phyloP scores from a whole-genome alignment of 2,797 vertebrate species.

The Chromobotia macracanthus region DNA sequence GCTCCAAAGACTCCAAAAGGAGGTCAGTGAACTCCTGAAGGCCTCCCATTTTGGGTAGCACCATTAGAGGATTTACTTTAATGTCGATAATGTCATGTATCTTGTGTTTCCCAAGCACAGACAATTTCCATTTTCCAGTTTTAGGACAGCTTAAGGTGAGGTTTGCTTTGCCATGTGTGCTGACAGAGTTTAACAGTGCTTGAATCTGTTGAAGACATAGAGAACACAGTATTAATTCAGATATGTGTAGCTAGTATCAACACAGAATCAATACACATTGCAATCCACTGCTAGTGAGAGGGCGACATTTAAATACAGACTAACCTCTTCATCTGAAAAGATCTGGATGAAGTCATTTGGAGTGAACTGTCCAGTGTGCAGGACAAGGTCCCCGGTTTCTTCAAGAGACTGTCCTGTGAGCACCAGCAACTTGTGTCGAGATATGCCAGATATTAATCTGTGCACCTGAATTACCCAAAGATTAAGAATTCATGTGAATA shows the following conservation, averaged over 20 bases:
- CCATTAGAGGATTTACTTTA: slow-evolving; percentile 73
- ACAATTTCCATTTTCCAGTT: slow-evolving; percentile 82
- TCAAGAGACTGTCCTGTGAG: slow-evolving; percentile 88
- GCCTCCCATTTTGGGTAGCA: slow-evolving; percentile 76
- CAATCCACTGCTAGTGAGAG: slow-evolving; percentile 5
- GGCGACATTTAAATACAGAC: not conserved
- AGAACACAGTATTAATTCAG: slow-evolving; percentile 33
- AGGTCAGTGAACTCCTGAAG: slow-evolving; percentile 81
- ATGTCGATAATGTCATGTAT: slow-evolving; percentile 78
- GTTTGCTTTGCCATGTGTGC: slow-evolving; percentile 70
- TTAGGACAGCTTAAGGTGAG: slow-evolving; percentile 88
- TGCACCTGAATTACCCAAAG: slow-evolving; percentile 76
- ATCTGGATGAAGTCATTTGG: slow-evolving; percentile 86
- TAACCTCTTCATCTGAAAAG: slow-evolving; percentile 85
- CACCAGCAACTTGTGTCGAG: slow-evolving; percentile 88
- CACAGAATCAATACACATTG: not conserved
- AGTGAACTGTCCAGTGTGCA: slow-evolving; percentile 87
- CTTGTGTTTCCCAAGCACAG: slow-evolving; percentile 71
- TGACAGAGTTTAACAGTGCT: slow-evolving; percentile 74
- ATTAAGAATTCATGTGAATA: not conserved
- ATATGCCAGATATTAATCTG: slow-evolving; percentile 82
- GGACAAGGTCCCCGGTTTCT: slow-evolving; percentile 86
- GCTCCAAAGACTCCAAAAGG: slow-evolving; percentile 79
- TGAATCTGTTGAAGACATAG: slow-evolving; percentile 71
- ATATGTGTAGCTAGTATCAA: not conserved